Percentiles rank a stretch among this genome's conserved stretches.
Evolutionary conservation across 1,140 invertebrate genomes (phyloP).

Genomic region (Ditylenchus dipsaci): DNA sequence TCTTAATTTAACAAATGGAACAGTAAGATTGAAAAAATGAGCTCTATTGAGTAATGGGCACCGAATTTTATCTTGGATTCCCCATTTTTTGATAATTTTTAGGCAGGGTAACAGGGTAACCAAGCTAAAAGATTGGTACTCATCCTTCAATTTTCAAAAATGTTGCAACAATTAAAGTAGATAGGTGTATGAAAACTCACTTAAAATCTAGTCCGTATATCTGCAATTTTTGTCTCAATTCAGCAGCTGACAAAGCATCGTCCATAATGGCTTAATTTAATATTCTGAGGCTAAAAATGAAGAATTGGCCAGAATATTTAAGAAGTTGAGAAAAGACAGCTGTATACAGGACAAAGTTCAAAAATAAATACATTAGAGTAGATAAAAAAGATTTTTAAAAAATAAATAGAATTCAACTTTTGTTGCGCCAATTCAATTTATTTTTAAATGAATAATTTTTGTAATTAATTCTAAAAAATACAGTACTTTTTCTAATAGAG

Average conservation of each 20-base stretch:
- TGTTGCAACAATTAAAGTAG: no score
- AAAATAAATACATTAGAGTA: neutral
- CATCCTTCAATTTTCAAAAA: no score
- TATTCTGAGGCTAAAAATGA: no score
- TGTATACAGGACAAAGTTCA: neutral
- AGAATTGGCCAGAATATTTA: no score
- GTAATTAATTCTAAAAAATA: neutral
- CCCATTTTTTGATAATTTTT: no score
- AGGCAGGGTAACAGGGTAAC: no score
- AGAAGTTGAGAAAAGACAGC: neutral
- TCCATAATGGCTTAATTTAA: neutral
- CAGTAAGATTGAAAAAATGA: no score
- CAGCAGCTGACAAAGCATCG: conserved; percentile 4
- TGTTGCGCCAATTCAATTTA: neutral
- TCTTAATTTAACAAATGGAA: no score
- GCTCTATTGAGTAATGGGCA: no score
- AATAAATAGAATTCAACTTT: neutral
- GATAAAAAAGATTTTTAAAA: neutral
- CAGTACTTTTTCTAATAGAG: neutral
- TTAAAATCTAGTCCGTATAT: neutral
- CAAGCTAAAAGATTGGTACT: no score
- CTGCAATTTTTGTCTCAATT: conserved; percentile 8
- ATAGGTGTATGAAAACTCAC: neutral
- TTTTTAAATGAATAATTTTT: neutral
- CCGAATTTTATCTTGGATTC: no score